Evolutionary conservation across 2,113 vertebrate species (phyloP), one percentile per base, ranked within the genome.

Genomic region (Zosterops japonicus): DNA sequence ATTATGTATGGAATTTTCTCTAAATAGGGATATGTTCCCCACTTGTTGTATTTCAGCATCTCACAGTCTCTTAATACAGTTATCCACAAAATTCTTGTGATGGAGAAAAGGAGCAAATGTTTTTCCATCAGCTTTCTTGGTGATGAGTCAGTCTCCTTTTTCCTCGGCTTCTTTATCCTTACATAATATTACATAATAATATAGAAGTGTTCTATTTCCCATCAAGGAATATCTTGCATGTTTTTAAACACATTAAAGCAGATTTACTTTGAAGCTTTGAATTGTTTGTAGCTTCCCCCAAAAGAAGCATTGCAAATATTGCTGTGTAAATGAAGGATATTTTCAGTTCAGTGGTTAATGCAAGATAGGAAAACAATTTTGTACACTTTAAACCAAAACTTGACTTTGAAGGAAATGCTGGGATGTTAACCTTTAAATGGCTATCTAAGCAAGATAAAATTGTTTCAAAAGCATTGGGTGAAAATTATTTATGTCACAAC

Each of bases 221-320:
- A 88, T 92, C 94, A 89, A 96, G 85, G 59, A 94, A 53, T 79
- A 41, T 59, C 75, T 93, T 20, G 12, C 76, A 63, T 92, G 82
- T 85, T 72, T 90, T 90, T 55, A 90, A 93, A 86, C 92, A 86
- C 90, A 86, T 93, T 86, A 90, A 94, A 96, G 94, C 14, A 94
- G 77, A 90, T 93, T 92, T 92, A 88, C 80, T 96, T 94, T 89
- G 91, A 96, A 95, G 91, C 52, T 92, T 89, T 75, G 83, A 81
- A 89, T 86, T 89, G 83, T 84, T 86, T 92, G 72, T 64, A 87
- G 52, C 60, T 87, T 95, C 12, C 63, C 19, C 33, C 39, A 75
- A n/a, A 70, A 94, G 83, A 95, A 68, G 57, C 15, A 67, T 28
- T 24, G 8, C 52, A 94, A 90, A 70, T 75, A 84, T 5, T 3